Percentiles rank a stretch among this genome's conserved stretches.
These are phyloP conservation scores for Lepidocolaptes lacrymiger DNA, from an alignment of 2,797 vertebrate species.

Conservation along the genomic window DNA sequence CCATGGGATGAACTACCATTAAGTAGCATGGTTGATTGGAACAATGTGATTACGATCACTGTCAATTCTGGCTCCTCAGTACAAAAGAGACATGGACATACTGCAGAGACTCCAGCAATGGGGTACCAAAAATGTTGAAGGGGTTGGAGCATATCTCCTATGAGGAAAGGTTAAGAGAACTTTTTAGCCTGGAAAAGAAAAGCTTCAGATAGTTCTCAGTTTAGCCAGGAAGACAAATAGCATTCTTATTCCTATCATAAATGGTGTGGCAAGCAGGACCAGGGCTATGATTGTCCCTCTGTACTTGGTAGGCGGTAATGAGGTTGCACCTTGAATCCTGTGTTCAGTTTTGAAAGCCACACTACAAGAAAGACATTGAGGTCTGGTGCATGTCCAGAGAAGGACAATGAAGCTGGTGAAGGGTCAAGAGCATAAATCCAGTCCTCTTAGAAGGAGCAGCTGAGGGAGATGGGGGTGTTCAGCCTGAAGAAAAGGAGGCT, in stretches of 20 bases:
- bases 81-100: neutral
- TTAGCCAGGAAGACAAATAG: neutral
- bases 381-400: neutral
- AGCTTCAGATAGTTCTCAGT: neutral
- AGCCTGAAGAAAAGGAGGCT: neutral
- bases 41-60: neutral
- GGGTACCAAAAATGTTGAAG: neutral
- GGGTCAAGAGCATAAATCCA: neutral
- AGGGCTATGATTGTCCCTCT: neutral
- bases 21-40: neutral
- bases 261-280: neutral
- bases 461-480: neutral
- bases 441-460: neutral
- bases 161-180: neutral
- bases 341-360: too few species aligned
- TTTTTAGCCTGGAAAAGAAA: neutral
- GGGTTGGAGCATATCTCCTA: neutral
- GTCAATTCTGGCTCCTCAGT: neutral
- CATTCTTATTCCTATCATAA: neutral
- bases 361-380: neutral
- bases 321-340: neutral
- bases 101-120: neutral
- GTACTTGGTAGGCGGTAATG: accelerated
- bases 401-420: neutral
- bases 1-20: neutral